Conservation (phyloP, 2,113 vertebrate genomes). For the Paradoxurus hermaphroditus region DNA sequence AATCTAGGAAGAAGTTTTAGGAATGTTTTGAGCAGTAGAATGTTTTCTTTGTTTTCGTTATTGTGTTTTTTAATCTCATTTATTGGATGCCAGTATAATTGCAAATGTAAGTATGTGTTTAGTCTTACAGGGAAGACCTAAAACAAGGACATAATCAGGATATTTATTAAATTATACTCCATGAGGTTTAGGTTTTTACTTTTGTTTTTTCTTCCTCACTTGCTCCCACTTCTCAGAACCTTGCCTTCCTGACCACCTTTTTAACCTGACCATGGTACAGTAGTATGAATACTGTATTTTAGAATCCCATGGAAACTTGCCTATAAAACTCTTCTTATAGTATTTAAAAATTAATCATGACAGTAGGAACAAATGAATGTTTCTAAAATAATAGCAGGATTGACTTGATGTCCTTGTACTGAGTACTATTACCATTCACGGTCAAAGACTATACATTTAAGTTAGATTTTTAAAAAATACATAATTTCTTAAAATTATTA, state of each 20-base stretch:
- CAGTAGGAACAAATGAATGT: background rate
- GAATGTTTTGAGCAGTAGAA: conserved; percentile 17
- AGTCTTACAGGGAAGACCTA: background rate
- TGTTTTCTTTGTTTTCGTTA: conserved; percentile 17
- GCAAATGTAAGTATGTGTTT: background rate
- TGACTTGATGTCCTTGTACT: background rate
- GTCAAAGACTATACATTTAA: background rate
- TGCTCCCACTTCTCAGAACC: conserved; percentile 5
- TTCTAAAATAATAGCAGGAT: background rate
- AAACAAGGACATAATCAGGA: background rate
- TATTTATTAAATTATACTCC: background rate
- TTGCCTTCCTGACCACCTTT: background rate
- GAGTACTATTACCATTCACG: background rate
- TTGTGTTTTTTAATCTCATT: background rate
- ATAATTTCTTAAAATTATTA: conserved; percentile 37
- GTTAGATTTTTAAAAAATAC: background rate
- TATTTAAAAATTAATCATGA: conserved; percentile 1
- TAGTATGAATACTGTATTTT: conserved; percentile 8
- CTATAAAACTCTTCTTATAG: background rate
- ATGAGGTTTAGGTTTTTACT: background rate
- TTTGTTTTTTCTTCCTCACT: background rate
- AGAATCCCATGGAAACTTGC: conserved; percentile 5
- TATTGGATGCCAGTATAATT: background rate
- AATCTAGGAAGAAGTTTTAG: conserved; percentile 8
- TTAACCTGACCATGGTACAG: background rate